These are phyloP conservation scores for Streptopelia turtur DNA, from an alignment of 2,797 vertebrate species.

Conservation along the genomic window DNA sequence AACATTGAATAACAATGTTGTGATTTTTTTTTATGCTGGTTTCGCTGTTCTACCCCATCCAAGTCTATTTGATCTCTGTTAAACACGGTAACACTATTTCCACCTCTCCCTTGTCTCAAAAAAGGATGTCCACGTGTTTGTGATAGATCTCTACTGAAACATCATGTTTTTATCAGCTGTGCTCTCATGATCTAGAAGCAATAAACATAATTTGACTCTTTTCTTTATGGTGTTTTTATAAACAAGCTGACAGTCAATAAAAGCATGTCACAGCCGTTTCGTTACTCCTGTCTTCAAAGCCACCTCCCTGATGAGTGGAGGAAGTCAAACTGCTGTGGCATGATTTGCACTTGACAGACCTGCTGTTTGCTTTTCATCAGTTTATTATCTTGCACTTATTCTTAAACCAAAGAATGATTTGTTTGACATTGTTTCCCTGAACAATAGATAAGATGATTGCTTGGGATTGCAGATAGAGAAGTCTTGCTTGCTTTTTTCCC, in stretches of 20 bases:
- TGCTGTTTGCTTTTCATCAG: neutral
- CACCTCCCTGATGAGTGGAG: neutral
- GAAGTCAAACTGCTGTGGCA: neutral
- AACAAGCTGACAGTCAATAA: neutral
- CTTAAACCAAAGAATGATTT: neutral
- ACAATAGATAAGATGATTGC: neutral
- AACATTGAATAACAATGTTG: neutral
- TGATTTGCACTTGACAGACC: neutral
- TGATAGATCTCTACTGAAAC: neutral
- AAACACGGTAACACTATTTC: neutral
- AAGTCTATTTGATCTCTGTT: neutral
- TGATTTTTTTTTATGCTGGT: fast-evolving
- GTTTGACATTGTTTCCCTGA: neutral
- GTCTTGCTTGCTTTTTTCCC: neutral
- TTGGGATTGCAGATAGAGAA: neutral
- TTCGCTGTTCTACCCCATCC: neutral
- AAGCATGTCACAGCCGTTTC: neutral
- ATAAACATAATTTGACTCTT: neutral
- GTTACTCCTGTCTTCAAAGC: neutral
- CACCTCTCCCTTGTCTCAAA: neutral
- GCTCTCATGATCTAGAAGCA: neutral
- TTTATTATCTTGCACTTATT: neutral
- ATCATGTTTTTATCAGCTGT: neutral
- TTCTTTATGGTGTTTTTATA: neutral
- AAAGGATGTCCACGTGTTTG: fast-evolving